Evolutionary conservation across 2,888 invertebrate species (phyloP).

Genomic region (Fabriciana adippe): DNA sequence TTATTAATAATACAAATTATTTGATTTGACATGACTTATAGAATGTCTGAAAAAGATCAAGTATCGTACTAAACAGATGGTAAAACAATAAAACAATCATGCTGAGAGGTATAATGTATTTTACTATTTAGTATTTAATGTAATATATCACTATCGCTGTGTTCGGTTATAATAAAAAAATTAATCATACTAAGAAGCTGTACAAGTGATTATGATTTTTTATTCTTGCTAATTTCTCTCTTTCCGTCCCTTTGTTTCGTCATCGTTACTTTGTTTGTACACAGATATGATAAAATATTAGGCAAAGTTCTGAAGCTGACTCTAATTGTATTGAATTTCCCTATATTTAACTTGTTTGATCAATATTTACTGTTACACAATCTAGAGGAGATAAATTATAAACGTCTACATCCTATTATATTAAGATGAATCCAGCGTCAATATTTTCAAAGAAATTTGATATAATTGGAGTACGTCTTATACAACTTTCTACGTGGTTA

Average conservation of each 20-base stretch:
- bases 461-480: slow-evolving; percentile 10
- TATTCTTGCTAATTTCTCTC: slow-evolving; percentile 71
- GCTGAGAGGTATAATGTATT: slow-evolving; percentile 42
- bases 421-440: neutral
- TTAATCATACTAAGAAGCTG: slow-evolving; percentile 32
- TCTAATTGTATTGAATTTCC: slow-evolving; percentile 3
- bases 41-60: no score
- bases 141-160: slow-evolving; percentile 62
- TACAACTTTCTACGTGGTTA: slow-evolving; percentile 2
- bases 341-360: neutral
- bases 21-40: no score
- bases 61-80: neutral
- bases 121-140: slow-evolving; percentile 43
- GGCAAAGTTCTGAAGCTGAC: neutral
- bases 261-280: no score
- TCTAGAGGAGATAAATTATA: neutral
- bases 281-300: no score
- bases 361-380: neutral
- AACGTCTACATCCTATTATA: neutral
- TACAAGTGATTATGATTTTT: slow-evolving; percentile 38
- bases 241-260: no score
- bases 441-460: slow-evolving; percentile 1
- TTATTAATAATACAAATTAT: no score
- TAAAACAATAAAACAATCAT: slow-evolving; percentile 40
- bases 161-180: slow-evolving; percentile 53